Conservation (phyloP, 2,797 vertebrate genomes). For the Parauchenoglanis punctatus region DNA sequence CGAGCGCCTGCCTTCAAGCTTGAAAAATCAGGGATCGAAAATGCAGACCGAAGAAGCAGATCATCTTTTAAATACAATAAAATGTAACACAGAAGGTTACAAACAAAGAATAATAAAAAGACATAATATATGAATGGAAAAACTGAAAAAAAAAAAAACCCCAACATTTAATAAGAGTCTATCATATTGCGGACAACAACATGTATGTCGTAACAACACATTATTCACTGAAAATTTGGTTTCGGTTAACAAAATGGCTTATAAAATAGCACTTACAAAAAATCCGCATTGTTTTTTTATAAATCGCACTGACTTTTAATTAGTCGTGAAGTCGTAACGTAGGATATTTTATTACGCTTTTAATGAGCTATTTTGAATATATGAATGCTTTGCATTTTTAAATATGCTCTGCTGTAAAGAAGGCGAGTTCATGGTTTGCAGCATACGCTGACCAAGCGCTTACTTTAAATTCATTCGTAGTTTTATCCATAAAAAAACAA, state of each 20-base stretch:
- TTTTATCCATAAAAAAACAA: background rate
- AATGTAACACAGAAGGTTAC: background rate
- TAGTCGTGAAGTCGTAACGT: background rate
- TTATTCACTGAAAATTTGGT: background rate
- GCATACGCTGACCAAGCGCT: background rate
- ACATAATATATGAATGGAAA: background rate
- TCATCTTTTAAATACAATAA: background rate
- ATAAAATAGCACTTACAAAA: background rate
- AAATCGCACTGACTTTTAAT: background rate
- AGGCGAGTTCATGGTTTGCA: background rate
- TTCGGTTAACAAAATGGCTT: background rate
- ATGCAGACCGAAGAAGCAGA: background rate
- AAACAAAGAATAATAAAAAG: background rate
- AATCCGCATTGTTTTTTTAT: too few relatives aligned
- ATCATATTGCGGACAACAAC: background rate
- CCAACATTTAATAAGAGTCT: background rate
- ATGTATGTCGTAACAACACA: background rate
- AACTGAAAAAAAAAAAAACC: too few relatives aligned
- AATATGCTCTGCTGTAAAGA: background rate
- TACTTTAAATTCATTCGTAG: background rate
- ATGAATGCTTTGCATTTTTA: background rate
- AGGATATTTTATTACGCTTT: background rate
- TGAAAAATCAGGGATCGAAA: background rate
- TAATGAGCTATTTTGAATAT: background rate
- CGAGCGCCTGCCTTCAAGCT: background rate